Evolutionary conservation across 2,797 vertebrate genomes (phyloP).

Genomic region (Tenualosa thibaudeaui): DNA sequence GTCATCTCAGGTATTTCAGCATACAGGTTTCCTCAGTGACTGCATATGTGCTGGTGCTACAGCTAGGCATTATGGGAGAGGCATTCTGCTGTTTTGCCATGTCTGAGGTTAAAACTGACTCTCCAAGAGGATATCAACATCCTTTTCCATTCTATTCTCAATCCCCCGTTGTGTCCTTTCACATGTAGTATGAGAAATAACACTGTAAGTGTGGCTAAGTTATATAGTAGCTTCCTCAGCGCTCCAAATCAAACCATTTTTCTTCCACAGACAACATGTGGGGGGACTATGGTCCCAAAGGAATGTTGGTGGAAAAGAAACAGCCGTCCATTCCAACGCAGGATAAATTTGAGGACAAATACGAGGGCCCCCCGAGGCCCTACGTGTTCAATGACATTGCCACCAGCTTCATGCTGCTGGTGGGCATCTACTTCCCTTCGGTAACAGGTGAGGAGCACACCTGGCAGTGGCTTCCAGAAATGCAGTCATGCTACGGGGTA

Average conservation of each 20-base stretch:
- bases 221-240: neutral
- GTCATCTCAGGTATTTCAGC: constrained; percentile 76
- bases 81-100: neutral
- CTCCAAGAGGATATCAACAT: neutral
- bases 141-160: neutral
- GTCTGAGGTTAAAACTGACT: neutral
- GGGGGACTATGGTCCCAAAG: constrained; percentile 79
- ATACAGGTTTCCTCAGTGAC: neutral
- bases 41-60: neutral
- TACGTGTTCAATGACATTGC: constrained; percentile 87
- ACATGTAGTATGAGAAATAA: neutral
- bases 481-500: too few relatives aligned
- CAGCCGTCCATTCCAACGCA: constrained; percentile 55
- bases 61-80: neutral
- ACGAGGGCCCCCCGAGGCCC: constrained; percentile 34
- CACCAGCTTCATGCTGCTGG: constrained; percentile 90
- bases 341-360: constrained; percentile 48
- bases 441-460: constrained; percentile 82
- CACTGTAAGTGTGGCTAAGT: neutral
- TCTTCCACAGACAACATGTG: constrained; percentile 84
- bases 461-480: too few relatives aligned
- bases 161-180: neutral
- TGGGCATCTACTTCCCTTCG: constrained; percentile 96
- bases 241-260: neutral
- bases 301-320: constrained; percentile 76